These are phyloP conservation scores for Crax fasciolata DNA, from an alignment of 2,797 vertebrate species.

Conservation along the genomic window DNA sequence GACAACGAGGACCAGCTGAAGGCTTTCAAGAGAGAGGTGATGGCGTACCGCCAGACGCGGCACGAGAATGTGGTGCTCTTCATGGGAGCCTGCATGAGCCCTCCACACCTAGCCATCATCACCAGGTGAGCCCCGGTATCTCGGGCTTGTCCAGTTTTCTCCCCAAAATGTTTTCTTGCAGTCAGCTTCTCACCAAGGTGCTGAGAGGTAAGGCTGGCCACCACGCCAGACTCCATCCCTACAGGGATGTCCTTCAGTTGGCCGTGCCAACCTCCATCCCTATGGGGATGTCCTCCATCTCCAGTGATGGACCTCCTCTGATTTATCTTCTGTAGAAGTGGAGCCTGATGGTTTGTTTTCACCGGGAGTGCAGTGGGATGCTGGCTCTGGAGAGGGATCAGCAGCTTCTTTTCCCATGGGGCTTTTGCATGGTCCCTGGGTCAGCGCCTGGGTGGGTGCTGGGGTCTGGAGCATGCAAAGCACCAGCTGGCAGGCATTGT, in stretches of 20 bases:
- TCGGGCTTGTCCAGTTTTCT: rapidly evolving
- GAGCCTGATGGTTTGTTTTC: neutral
- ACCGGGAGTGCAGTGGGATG: no score
- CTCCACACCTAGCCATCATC: constrained; percentile 98
- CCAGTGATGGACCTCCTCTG: neutral
- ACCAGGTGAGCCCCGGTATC: constrained; percentile 86
- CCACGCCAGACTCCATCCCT: neutral
- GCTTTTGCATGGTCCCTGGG: rapidly evolving
- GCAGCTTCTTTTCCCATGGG: neutral
- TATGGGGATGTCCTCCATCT: neutral
- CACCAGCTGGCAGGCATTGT: neutral
- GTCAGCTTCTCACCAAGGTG: neutral
- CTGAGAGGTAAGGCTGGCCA: rapidly evolving
- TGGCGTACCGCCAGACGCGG: constrained; percentile 97
- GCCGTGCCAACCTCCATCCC: neutral
- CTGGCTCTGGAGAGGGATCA: neutral
- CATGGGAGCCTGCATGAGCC: constrained; percentile 99
- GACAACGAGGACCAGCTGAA: constrained; percentile 98
- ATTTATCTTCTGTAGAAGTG: neutral
- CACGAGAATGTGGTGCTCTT: constrained; percentile 99
- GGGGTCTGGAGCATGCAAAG: neutral
- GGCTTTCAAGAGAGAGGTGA: constrained; percentile 98
- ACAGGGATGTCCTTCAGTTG: neutral
- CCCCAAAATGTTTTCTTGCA: neutral
- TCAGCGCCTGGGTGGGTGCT: neutral